Evolutionary conservation across 2,797 vertebrate species (phyloP), one percentile per base, ranked within the genome.

Genomic region (Sylvilagus floridanus): DNA sequence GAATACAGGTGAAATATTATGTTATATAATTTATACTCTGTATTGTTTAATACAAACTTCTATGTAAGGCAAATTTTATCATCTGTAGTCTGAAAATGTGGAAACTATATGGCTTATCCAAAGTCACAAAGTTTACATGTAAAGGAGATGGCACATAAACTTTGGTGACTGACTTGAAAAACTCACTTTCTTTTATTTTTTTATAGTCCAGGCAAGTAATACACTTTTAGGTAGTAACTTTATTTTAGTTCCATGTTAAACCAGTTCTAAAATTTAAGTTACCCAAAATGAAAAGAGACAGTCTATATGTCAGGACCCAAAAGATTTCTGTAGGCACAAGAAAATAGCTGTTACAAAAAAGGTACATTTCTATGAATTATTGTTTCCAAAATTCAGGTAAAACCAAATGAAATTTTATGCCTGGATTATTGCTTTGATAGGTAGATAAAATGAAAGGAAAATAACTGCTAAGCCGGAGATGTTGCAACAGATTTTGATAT

Each of bases 261-360:
- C 26, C 28, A 88, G 9, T 88, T 93, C 42, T 96, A 75, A 82
- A 77, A 32, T 95, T 93, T 96, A 91, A 91, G 88, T 93, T 81
- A 21, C 19, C 54, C 21, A 35, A 90, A 93, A 75, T 30, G 21
- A 88, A 92, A 32, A 93, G 26, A 83, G 24, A 85, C 52, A 21
- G 37, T 42, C 42, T 71, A 10, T 47, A 73, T 93, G 30, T 66
- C 57, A 79, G 68, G 19, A 62, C 28, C 19, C 47, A 94, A 32
- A 79, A 90, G 35, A 52, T 87, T 72, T 84, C 65, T 90, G 21
- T 3, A 76, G 95, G 60, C 63, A 83, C 13, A 87, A 88, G 52
- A 82, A 96, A 77, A 78, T 52, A 93, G 57, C 26, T 60, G 2
- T 78, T 84, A 32, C 0, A 47, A 71, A 88, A 19, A 88, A 92